Conservation (phyloP, 2,113 vertebrate species). For the Elgaria multicarinata region DNA sequence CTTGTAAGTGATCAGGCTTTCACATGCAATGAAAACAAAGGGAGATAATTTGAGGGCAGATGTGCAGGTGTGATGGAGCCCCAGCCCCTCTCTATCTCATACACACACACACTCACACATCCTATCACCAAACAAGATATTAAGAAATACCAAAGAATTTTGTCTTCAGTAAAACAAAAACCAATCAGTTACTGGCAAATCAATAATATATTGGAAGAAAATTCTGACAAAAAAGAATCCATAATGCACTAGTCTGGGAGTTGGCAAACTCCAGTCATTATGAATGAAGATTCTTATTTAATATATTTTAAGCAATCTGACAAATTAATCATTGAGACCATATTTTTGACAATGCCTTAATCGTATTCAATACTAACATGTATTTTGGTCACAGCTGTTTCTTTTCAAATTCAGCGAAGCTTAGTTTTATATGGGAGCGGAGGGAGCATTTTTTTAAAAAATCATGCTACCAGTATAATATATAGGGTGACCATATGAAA, state of each 20-base stretch:
- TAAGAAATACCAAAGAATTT: not conserved
- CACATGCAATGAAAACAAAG: too few species aligned
- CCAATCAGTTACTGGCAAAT: not conserved
- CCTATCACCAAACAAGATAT: not conserved
- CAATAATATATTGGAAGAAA: not conserved
- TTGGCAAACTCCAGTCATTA: not conserved
- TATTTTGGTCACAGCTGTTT: too few species aligned
- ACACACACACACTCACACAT: too few species aligned
- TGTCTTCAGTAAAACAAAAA: constrained; percentile 22
- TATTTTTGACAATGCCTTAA: constrained; percentile 11
- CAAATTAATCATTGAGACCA: not conserved
- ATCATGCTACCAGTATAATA: too few species aligned
- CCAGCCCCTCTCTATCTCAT: too few species aligned
- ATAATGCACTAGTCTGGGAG: not conserved
- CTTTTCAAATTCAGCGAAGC: too few species aligned
- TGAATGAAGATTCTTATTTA: not conserved
- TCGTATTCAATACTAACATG: not conserved
- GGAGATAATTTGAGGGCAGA: too few species aligned
- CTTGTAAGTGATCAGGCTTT: too few species aligned
- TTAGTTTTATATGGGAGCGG: too few species aligned
- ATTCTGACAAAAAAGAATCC: not conserved
- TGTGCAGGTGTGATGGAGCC: too few species aligned
- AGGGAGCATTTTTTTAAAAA: too few species aligned
- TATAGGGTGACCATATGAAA: too few species aligned
- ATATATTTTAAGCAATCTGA: not conserved